Evolutionary conservation across 2,797 vertebrate species (phyloP).

Genomic region (Garrulus glandarius): DNA sequence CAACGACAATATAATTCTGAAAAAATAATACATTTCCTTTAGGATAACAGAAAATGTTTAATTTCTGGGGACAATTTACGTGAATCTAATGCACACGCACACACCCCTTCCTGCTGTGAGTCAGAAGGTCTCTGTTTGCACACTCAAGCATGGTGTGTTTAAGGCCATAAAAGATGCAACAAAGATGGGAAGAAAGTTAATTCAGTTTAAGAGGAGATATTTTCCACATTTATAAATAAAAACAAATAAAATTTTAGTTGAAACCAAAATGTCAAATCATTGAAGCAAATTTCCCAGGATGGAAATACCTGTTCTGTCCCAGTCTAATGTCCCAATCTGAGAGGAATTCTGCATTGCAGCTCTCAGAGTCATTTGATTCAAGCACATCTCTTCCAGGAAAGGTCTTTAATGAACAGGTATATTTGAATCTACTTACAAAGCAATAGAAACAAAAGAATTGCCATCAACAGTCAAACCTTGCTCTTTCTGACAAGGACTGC

Average conservation of each 20-base stretch:
- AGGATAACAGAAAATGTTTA: neutral
- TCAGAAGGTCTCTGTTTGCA: neutral
- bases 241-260: neutral
- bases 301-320: neutral
- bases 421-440: neutral
- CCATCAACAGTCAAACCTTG: neutral
- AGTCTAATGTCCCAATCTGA: neutral
- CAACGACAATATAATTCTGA: neutral
- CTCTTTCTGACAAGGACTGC: neutral
- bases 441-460: neutral
- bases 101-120: fast-evolving
- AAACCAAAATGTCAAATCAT: neutral
- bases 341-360: neutral
- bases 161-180: neutral
- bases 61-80: neutral
- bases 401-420: neutral
- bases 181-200: neutral
- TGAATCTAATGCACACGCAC: neutral
- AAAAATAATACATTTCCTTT: neutral
- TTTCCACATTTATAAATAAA: neutral
- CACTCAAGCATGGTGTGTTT: fast-evolving
- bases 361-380: neutral
- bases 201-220: neutral
- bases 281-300: neutral
- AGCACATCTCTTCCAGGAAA: neutral